A percentile compares a stretch with the other conserved stretches of the same genome.
Evolutionary conservation across 2,113 vertebrate species (phyloP).

Genomic region (Hippocampus barbouri): DNA sequence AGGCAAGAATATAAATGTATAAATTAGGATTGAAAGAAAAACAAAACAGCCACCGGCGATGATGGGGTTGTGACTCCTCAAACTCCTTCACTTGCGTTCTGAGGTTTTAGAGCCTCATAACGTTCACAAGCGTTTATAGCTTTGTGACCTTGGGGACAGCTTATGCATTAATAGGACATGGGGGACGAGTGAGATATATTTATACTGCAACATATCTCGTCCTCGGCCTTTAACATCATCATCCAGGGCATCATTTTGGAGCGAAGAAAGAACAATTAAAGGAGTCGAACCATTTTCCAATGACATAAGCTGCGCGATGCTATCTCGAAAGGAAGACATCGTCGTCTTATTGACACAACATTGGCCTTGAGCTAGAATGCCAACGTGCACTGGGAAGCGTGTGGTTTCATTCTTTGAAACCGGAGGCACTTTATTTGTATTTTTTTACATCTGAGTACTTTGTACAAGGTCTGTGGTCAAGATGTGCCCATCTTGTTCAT

Average conservation of each 20-base stretch:
- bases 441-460: too few species aligned
- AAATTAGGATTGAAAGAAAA: neutral
- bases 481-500: too few species aligned
- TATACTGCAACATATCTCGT: slow-evolving; percentile 23
- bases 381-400: too few species aligned
- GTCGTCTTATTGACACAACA: too few species aligned
- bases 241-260: slow-evolving; percentile 1
- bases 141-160: slow-evolving; percentile 38
- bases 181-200: slow-evolving; percentile 31
- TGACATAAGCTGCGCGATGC: too few species aligned
- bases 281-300: neutral
- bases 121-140: slow-evolving; percentile 39
- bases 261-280: neutral
- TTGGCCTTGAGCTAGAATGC: too few species aligned
- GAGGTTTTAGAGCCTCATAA: slow-evolving; percentile 25
- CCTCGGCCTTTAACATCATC: slow-evolving; percentile 14
- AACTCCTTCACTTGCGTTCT: slow-evolving; percentile 22
- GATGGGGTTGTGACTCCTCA: slow-evolving; percentile 17
- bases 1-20: neutral
- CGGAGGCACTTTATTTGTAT: too few species aligned
- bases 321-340: too few species aligned
- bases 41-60: neutral
- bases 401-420: too few species aligned
- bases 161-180: slow-evolving; percentile 44
- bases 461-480: too few species aligned